These are phyloP conservation scores for Gallinago paraguaiae DNA, from an alignment of 2,113 vertebrate genomes.

Conservation along the genomic window DNA sequence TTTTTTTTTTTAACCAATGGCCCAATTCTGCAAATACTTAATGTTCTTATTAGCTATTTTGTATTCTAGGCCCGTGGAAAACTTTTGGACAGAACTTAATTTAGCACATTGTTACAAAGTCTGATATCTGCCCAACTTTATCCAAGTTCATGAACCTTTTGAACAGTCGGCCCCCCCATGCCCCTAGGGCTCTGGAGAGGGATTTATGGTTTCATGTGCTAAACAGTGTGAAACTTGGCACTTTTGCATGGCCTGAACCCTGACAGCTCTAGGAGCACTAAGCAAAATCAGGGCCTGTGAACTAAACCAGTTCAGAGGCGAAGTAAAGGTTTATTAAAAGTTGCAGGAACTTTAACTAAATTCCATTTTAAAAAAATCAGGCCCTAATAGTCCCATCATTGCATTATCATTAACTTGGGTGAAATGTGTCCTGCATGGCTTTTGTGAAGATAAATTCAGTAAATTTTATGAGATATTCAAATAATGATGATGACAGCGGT, in stretches of 20 bases:
- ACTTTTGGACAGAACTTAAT: background rate
- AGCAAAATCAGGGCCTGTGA: background rate
- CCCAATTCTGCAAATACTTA: background rate
- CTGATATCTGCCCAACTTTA: slow-evolving; percentile 11
- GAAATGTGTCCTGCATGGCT: background rate
- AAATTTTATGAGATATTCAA: background rate
- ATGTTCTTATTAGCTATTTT: background rate
- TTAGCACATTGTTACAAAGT: background rate
- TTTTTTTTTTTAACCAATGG: background rate
- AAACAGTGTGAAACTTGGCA: slow-evolving; percentile 65
- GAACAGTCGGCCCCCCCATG: background rate
- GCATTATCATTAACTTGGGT: background rate
- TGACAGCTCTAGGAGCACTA: background rate
- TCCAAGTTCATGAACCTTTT: slow-evolving; percentile 60
- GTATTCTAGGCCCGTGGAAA: background rate
- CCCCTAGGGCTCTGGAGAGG: slow-evolving; percentile 26
- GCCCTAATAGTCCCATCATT: background rate
- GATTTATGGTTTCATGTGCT: slow-evolving; percentile 55
- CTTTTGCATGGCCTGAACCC: background rate
- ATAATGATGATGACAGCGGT: background rate
- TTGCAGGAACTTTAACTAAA: background rate
- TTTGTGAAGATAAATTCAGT: background rate
- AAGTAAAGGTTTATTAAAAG: slow-evolving; percentile 14
- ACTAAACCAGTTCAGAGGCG: background rate
- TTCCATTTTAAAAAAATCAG: background rate